Conservation (phyloP, 35 echinoderm and acorn worm species). For the Antedon bifida region DNA sequence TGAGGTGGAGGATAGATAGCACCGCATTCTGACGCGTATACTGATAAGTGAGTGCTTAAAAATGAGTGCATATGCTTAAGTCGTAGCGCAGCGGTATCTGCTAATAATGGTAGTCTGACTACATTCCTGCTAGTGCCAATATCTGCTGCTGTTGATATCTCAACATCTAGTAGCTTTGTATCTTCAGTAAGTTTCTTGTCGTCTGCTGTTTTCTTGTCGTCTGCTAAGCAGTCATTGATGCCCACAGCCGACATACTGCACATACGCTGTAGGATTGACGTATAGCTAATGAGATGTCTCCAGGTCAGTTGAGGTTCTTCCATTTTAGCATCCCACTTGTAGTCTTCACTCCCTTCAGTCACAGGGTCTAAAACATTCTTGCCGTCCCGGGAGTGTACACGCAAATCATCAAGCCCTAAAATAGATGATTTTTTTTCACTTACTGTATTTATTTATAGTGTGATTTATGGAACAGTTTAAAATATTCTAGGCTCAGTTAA, state of each 20-base stretch:
- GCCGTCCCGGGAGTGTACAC: neutral
- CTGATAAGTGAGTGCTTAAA: slow-evolving; percentile 36
- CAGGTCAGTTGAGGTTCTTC: slow-evolving; percentile 31
- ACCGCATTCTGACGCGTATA: slow-evolving; percentile 47
- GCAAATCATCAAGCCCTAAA: too few species aligned
- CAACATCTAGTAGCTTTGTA: slow-evolving; percentile 19
- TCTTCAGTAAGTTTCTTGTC: slow-evolving; percentile 9
- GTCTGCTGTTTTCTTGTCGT: neutral
- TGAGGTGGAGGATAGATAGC: slow-evolving; percentile 47
- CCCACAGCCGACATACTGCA: slow-evolving; percentile 56
- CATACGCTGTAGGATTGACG: slow-evolving; percentile 66
- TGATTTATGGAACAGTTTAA: too few species aligned
- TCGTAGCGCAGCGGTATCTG: slow-evolving; percentile 33
- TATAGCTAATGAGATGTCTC: slow-evolving; percentile 81
- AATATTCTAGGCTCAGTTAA: too few species aligned
- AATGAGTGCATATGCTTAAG: slow-evolving; percentile 47
- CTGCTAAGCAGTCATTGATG: slow-evolving; percentile 12
- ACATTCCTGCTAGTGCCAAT: slow-evolving; percentile 44
- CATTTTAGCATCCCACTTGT: neutral
- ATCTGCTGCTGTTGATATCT: slow-evolving; percentile 33
- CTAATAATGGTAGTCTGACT: slow-evolving; percentile 60
- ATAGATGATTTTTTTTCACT: too few species aligned
- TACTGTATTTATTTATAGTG: too few species aligned
- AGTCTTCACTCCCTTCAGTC: neutral
- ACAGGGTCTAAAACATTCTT: neutral